Evolutionary conservation across 2,113 vertebrate species (phyloP).

Genomic region (Gavia stellata): DNA sequence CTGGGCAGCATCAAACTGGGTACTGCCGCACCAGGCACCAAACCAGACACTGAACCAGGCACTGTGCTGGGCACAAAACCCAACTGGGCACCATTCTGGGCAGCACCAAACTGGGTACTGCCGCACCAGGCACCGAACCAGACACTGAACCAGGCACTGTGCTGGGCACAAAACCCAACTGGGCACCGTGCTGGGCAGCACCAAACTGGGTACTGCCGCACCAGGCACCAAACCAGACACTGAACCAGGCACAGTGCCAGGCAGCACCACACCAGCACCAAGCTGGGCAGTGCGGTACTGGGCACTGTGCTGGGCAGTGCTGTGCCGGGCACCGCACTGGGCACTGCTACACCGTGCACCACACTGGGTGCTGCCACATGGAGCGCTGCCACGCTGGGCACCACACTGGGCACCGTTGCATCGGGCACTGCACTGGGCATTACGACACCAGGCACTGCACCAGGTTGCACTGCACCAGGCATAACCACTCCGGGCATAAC

Average conservation of each 20-base stretch:
- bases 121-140: background rate
- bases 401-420: background rate
- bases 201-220: background rate
- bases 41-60: background rate
- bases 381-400: background rate
- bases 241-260: background rate
- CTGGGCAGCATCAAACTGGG: background rate
- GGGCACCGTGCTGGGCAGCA: background rate
- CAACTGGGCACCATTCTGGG: no score
- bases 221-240: background rate
- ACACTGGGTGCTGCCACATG: background rate
- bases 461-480: background rate
- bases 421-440: background rate
- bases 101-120: background rate
- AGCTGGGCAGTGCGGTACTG: background rate
- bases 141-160: background rate
- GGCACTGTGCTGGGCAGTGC: background rate
- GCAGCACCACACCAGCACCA: background rate
- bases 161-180: background rate
- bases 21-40: background rate
- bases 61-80: no score
- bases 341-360: background rate
- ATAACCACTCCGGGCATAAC: rapidly evolving
- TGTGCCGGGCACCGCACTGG: background rate
- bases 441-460: rapidly evolving